Conservation (phyloP, 1,140 invertebrate species). For the Adelges cooleyi region DNA sequence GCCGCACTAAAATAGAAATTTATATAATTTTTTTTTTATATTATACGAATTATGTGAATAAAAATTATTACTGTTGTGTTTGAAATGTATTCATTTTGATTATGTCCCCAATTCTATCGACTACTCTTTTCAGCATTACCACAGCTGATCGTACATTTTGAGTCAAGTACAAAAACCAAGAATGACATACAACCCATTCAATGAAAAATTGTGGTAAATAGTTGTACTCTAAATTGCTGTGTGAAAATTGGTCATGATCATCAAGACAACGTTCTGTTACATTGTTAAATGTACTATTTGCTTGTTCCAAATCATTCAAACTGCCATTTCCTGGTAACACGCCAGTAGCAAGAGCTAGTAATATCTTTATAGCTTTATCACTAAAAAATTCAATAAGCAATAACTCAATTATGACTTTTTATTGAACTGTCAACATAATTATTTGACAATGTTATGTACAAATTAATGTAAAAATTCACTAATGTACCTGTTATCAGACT, state of each 20-base stretch:
- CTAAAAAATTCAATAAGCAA: conserved; percentile 25
- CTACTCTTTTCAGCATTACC: conserved; percentile 36
- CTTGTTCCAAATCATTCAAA: not conserved
- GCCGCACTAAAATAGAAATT: not conserved
- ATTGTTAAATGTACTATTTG: conserved; percentile 1
- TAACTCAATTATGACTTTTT: not conserved
- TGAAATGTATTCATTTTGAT: not conserved
- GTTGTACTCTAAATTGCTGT: not conserved
- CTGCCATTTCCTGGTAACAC: conserved; percentile 31
- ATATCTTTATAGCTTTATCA: conserved; percentile 27
- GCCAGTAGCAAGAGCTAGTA: conserved; percentile 34
- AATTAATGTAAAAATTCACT: too few relatives aligned
- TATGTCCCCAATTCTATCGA: conserved; percentile 30
- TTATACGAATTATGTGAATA: not conserved
- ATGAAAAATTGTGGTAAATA: conserved; percentile 37
- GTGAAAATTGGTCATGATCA: conserved; percentile 8
- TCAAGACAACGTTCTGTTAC: not conserved
- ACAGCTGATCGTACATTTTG: conserved; percentile 36
- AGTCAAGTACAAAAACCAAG: conserved; percentile 42
- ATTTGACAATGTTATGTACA: too few relatives aligned
- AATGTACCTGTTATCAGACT: conserved; percentile 14
- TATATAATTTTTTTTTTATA: not conserved
- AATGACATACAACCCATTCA: conserved; percentile 45
- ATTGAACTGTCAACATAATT: too few relatives aligned
- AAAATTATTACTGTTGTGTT: not conserved